These are phyloP conservation scores for Sander vitreus DNA, from an alignment of 2,113 vertebrate genomes.

Conservation along the genomic window DNA sequence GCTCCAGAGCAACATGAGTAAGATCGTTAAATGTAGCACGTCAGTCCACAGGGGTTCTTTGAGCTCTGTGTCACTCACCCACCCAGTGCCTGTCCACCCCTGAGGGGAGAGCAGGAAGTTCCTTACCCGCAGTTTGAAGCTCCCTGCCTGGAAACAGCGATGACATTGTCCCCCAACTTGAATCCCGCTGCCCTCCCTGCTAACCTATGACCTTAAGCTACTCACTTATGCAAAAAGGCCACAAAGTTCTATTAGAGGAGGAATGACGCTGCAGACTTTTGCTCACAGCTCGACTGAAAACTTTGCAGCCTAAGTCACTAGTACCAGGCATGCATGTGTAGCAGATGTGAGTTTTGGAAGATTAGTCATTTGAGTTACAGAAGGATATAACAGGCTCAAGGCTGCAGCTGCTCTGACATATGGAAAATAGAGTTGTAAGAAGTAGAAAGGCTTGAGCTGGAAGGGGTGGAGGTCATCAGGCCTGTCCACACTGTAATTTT, in stretches of 20 bases:
- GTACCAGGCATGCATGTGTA: constrained; percentile 48
- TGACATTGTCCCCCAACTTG: constrained; percentile 46
- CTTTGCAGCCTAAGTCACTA: constrained; percentile 44
- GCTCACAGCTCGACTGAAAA: constrained; percentile 60
- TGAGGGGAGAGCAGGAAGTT: constrained; percentile 37
- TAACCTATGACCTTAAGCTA: constrained; percentile 55
- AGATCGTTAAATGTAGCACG: constrained; percentile 60
- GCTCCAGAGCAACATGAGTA: constrained; percentile 74
- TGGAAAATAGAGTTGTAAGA: constrained; percentile 22
- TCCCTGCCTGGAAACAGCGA: constrained; percentile 45
- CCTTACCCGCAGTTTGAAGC: constrained; percentile 51
- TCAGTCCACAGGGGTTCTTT: constrained; percentile 36
- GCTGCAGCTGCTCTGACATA: constrained; percentile 28
- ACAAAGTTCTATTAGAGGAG: constrained; percentile 48
- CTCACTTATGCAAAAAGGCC: constrained; percentile 41
- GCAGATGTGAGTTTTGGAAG: constrained; percentile 12
- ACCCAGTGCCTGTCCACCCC: constrained; percentile 38
- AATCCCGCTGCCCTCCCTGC: constrained; percentile 35
- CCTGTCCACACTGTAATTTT: neutral
- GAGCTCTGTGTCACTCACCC: constrained; percentile 68
- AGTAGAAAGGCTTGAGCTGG: constrained; percentile 28
- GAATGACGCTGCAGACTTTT: constrained; percentile 62
- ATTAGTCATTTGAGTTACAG: constrained; percentile 55
- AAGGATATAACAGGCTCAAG: constrained; percentile 38
- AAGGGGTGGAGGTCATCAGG: constrained; percentile 10